Base-by-base conservation (phyloP, 1,140 invertebrate genomes). In the Bombus impatiens region DNA sequence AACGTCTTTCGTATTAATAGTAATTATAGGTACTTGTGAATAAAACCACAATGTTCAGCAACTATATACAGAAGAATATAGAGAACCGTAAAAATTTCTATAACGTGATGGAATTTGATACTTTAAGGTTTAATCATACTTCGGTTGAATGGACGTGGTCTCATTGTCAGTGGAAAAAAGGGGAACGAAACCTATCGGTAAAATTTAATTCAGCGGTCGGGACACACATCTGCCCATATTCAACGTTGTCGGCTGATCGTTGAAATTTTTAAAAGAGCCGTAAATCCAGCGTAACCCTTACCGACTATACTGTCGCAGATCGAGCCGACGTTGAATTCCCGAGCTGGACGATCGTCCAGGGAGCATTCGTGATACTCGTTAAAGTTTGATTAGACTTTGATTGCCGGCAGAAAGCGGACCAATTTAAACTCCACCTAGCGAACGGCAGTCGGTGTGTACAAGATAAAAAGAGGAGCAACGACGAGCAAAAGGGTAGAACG, bases 351-450 rank as follows among this genome's bases (percentile, higher is more conserved):
- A 68, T 65, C 68, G 83, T 40, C 78, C 67, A 57, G 88, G 89
- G 88, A 89, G 74, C 88, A 83, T 86, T 90, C 83, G 88, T 86
- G 89, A 89, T 90, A 88, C 90, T 91, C 92, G 92, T 92, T 92
- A 92, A 92, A 92, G 87, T 92, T 92, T 92, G 88, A 93, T 93
- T 92, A 91, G 89, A 92, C 89, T 93, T 93, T 92, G 92, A 92
- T 93, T 90, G 91, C 86, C 84, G 77, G 81, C 81, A 77, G 89
- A 90, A 90, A 90, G 87, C 78, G 86, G 83, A 88, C 86, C 83
- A 82, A 90, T 90, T 89, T 91, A 87, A 90, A 90, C 88, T 90
- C 87, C 53, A 72, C 47, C 84, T 74, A 53, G 80, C 81, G 78
- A 57, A 59, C n/a, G 40, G 18, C 6, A 35, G 37, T 13, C 18